Evolutionary conservation across 2,797 vertebrate species (phyloP).

Genomic region (Pachyuromys duprasi): DNA sequence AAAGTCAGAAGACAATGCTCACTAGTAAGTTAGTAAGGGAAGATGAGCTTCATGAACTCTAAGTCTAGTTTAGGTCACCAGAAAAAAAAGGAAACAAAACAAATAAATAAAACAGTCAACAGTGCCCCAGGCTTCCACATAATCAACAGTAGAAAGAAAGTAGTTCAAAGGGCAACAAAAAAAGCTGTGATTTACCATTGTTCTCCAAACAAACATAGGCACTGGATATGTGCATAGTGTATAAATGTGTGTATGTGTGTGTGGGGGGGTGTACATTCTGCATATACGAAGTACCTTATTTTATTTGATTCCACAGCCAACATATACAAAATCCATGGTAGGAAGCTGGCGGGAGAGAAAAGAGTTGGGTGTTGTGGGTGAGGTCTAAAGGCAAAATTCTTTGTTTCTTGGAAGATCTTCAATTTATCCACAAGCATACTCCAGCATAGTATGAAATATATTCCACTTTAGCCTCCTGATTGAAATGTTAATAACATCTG

Average conservation of each 20-base stretch:
- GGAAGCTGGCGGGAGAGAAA: background rate
- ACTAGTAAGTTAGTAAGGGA: constrained; percentile 19
- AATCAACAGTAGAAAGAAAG: background rate
- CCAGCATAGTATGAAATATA: background rate
- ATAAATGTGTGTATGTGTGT: too few relatives aligned
- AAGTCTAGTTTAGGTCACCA: background rate
- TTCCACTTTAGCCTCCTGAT: background rate
- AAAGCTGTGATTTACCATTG: background rate
- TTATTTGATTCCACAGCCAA: background rate
- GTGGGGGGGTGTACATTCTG: background rate
- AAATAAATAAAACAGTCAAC: background rate
- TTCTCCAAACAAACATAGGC: background rate
- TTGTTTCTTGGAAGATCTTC: background rate
- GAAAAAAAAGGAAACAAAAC: constrained; percentile 35
- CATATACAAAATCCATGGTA: background rate
- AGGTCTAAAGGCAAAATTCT: background rate
- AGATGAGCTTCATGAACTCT: background rate
- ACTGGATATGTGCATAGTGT: background rate
- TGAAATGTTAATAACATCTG: background rate
- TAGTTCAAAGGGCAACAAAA: background rate
- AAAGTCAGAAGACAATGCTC: background rate
- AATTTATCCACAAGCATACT: background rate
- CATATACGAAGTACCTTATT: background rate
- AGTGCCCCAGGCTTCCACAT: background rate
- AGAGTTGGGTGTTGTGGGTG: background rate